Conservation (phyloP, 2,113 vertebrate species). For the Neodontobutis hainanensis region DNA sequence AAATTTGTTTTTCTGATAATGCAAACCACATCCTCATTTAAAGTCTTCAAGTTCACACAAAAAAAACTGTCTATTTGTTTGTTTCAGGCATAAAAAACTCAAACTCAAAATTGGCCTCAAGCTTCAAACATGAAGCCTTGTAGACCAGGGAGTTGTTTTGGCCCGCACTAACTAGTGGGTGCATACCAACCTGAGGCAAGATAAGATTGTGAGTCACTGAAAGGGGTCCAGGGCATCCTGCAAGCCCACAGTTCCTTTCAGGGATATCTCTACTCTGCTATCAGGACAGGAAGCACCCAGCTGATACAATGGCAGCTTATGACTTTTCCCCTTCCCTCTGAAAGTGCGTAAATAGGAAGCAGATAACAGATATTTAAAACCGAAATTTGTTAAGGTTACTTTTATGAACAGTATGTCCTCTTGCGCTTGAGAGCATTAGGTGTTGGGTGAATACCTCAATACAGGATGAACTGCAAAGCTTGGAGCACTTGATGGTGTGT, state of each 20-base stretch:
- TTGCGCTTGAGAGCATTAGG: slow-evolving; percentile 6
- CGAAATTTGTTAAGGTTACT: slow-evolving; percentile 11
- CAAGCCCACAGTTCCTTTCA: slow-evolving; percentile 69
- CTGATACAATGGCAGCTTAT: slow-evolving; percentile 52
- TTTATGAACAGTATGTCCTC: slow-evolving; percentile 14
- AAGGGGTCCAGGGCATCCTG: slow-evolving; percentile 62
- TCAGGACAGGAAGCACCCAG: slow-evolving; percentile 74
- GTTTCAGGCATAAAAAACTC: background rate
- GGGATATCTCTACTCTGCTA: slow-evolving; percentile 68
- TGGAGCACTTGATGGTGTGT: slow-evolving; percentile 25
- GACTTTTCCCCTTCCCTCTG: slow-evolving; percentile 22
- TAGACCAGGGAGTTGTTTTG: slow-evolving; percentile 36
- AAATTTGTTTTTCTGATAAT: background rate
- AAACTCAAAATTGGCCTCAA: background rate
- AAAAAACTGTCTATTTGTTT: too few species aligned
- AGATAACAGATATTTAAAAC: slow-evolving; percentile 35
- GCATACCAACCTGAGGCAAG: slow-evolving; percentile 70
- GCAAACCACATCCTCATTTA: background rate
- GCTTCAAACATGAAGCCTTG: background rate
- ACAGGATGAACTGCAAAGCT: slow-evolving; percentile 35
- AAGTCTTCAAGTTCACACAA: background rate
- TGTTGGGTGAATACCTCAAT: slow-evolving; percentile 22
- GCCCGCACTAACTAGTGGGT: slow-evolving; percentile 54
- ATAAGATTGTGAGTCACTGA: slow-evolving; percentile 76
- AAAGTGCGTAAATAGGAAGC: slow-evolving; percentile 38